Conservation (phyloP, 2,888 invertebrate species). For the Tethea ocularis region DNA sequence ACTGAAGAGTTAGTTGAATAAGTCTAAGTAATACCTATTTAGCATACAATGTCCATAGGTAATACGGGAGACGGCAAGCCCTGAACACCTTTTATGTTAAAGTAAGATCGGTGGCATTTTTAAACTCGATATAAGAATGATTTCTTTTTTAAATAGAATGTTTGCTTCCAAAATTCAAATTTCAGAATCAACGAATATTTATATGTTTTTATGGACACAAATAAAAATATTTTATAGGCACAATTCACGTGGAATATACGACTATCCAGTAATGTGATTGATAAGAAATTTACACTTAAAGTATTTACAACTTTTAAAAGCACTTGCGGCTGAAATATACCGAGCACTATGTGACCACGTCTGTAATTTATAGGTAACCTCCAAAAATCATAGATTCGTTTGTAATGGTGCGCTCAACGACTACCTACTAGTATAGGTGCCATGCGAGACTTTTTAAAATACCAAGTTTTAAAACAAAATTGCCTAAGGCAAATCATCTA, state of each 20-base stretch:
- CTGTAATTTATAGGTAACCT: not conserved
- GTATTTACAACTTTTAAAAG: slow-evolving; percentile 18
- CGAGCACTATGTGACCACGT: not conserved
- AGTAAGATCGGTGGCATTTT: slow-evolving; percentile 23
- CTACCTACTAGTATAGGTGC: no score
- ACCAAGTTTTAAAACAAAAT: no score
- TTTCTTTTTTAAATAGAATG: slow-evolving; percentile 53
- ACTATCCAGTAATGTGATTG: slow-evolving; percentile 15
- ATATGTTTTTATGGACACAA: slow-evolving; percentile 72
- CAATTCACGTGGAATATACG: slow-evolving; percentile 46
- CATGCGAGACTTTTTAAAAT: no score
- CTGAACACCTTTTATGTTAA: slow-evolving; percentile 33
- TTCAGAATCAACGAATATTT: slow-evolving; percentile 81
- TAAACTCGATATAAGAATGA: slow-evolving; percentile 27
- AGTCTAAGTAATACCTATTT: slow-evolving; percentile 80
- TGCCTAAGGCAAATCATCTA: no score
- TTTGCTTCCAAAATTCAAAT: slow-evolving; percentile 73
- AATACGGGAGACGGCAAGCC: slow-evolving; percentile 61
- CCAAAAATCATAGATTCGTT: not conserved
- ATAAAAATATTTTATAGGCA: slow-evolving; percentile 39
- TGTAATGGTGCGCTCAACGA: not conserved
- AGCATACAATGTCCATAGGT: slow-evolving; percentile 81
- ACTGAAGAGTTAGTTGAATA: slow-evolving; percentile 82
- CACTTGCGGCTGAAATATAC: slow-evolving; percentile 22
- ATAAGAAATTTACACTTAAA: slow-evolving; percentile 39